phyloP scores from a whole-genome alignment of 1,140 invertebrate genomes.

The Vanessa tameamea region DNA sequence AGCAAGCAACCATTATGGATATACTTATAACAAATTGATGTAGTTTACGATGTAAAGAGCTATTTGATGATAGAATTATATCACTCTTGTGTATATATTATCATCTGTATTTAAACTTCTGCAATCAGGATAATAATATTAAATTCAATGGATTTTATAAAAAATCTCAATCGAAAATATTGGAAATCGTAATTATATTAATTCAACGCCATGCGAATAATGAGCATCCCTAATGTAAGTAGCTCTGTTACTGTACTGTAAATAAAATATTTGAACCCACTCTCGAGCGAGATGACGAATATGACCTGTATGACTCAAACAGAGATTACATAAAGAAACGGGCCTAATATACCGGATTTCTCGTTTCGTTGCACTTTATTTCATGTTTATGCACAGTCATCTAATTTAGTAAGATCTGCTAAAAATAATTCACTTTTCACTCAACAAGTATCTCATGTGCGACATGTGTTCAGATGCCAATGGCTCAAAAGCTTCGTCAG shows the following conservation, averaged over 20 bases:
- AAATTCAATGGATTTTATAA: too few relatives aligned
- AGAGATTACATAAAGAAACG: conserved; percentile 18
- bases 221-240: too few relatives aligned
- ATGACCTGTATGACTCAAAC: conserved; percentile 26
- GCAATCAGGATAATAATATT: too few relatives aligned
- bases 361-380: conserved; percentile 12
- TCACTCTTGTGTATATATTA: too few relatives aligned
- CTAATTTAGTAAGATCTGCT: conserved; percentile 22
- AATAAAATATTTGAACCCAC: conserved; percentile 10
- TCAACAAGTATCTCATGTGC: conserved; percentile 29
- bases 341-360: conserved; percentile 9
- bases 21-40: not conserved
- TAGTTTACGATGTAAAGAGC: not conserved
- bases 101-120: too few relatives aligned
- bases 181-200: too few relatives aligned
- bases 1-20: not conserved
- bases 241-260: too few relatives aligned
- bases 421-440: conserved; percentile 26
- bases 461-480: conserved; percentile 59
- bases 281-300: conserved; percentile 27
- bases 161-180: too few relatives aligned
- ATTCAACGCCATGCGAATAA: too few relatives aligned
- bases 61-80: too few relatives aligned
- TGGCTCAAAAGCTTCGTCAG: conserved; percentile 44
- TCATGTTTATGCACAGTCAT: conserved; percentile 5